These are phyloP conservation scores for Darevskia mixta DNA, from an alignment of 2,797 vertebrate species.

Conservation along the genomic window DNA sequence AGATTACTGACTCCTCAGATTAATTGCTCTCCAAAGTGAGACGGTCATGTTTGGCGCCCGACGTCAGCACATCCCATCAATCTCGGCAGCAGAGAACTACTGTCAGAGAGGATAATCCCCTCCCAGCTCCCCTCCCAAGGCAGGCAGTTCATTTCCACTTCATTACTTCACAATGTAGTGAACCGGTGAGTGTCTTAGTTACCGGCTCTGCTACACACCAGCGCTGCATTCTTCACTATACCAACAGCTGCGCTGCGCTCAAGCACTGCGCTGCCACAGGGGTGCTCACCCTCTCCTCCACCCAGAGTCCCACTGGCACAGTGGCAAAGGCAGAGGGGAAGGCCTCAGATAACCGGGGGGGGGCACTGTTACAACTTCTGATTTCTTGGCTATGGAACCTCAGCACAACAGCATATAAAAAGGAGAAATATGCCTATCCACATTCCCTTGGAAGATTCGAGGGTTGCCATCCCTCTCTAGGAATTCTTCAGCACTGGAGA, in stretches of 20 bases:
- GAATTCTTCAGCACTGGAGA: too few relatives aligned
- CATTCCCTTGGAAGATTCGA: not conserved
- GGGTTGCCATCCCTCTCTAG: too few relatives aligned
- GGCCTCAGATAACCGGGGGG: not conserved
- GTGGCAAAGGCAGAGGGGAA: not conserved
- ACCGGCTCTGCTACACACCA: slow-evolving; percentile 11
- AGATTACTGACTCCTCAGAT: slow-evolving; percentile 71
- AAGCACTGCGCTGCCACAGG: not conserved
- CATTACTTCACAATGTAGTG: slow-evolving; percentile 70
- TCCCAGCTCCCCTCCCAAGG: slow-evolving; percentile 25
- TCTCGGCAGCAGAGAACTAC: slow-evolving; percentile 55
- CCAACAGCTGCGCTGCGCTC: not conserved
- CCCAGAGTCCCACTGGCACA: fast-evolving
- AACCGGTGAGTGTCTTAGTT: slow-evolving; percentile 58
- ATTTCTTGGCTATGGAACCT: fast-evolving
- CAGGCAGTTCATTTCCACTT: slow-evolving; percentile 77
- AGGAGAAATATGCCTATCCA: not conserved
- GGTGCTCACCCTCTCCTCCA: not conserved
- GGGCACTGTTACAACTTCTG: not conserved
- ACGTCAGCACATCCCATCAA: slow-evolving; percentile 77
- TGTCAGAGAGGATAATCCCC: slow-evolving; percentile 55
- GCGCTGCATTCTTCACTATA: not conserved
- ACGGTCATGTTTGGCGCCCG: slow-evolving; percentile 65
- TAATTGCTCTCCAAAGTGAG: slow-evolving; percentile 75
- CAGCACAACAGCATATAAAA: not conserved